A percentile compares a stretch with the other conserved stretches of the same genome.
phyloP scores from a whole-genome alignment of 2,888 invertebrate species.

The Aporophyla lueneburgensis region DNA sequence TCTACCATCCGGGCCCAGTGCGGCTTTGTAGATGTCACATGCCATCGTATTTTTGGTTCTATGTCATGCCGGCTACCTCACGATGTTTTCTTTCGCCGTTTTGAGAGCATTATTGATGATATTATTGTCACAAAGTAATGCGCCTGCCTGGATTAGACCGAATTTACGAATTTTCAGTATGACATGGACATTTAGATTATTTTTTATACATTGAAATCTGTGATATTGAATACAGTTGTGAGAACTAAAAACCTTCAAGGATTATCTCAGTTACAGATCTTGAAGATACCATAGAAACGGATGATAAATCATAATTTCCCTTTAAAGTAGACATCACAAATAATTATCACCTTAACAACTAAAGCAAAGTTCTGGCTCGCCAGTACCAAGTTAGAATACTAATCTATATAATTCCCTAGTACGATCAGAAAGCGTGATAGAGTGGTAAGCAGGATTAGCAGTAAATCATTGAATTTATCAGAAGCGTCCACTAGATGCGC shows the following conservation, averaged over 20 bases:
- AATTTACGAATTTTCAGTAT: too few relatives aligned
- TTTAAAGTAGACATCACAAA: not conserved
- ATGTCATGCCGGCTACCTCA: too few relatives aligned
- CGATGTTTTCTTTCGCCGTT: too few relatives aligned
- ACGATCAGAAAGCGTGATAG: constrained; percentile 54
- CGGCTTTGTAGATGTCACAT: too few relatives aligned
- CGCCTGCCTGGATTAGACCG: too few relatives aligned
- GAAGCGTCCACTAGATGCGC: constrained; percentile 24
- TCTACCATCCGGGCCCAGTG: too few relatives aligned
- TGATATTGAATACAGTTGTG: not conserved
- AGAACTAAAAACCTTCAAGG: not conserved
- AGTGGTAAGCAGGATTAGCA: constrained; percentile 50
- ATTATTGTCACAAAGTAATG: too few relatives aligned
- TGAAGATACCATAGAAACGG: not conserved
- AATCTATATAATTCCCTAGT: constrained; percentile 27
- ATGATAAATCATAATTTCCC: not conserved
- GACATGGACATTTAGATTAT: not conserved
- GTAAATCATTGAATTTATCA: constrained; percentile 68
- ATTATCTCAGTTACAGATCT: not conserved
- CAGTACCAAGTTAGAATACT: constrained; percentile 5
- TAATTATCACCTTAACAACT: constrained; percentile 7
- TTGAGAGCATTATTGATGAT: too few relatives aligned
- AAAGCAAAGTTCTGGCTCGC: not conserved
- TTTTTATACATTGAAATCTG: too few relatives aligned
- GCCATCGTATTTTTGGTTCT: too few relatives aligned